Evolutionary conservation across 2,113 vertebrate genomes (phyloP), one percentile per base, ranked within the genome.

Genomic region (Phalacrocorax aristotelis): DNA sequence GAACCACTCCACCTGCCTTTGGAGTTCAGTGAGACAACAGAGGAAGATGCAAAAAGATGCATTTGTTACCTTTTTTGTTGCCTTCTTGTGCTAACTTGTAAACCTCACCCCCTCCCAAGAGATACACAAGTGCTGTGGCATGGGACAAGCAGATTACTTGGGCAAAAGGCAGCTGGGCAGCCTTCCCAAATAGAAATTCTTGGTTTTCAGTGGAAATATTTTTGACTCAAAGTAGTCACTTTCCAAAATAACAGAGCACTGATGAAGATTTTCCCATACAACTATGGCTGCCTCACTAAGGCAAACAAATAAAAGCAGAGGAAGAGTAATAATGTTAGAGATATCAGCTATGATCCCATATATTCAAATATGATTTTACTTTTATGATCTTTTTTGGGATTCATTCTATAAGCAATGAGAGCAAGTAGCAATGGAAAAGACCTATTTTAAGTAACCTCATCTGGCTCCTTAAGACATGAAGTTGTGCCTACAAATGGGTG

Each of bases 241-340:
- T 97, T 95, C 87, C 70, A 91, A 81, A 97, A 89, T 64, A 96
- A 66, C 26, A 82, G 36, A 83, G 23, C 38, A 70, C 38, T 83
- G 64, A 44, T 82, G 57, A 68, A 87, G 15, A 44, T 78, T 97
- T 95, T 95, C 72, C 90, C 72, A 87, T 92, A 88, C 25, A 87
- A 44, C 1, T 74, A 60, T 18, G 23, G 30, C 11, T 79, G 27
- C 22, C 13, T 46, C 44, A 52, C 18, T 75, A 68, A 66, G 38
- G 27, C 3, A 75, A 87, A 93, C 10, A 90, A 55, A 46, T 51
- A 64, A 87, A 93, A 70, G 15, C 18, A 75, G 26, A 55, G 10
- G 15, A 76, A 87, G 7, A 44, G 16, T 18, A 76, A 44, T 57
- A 70, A 32, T 7, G 15, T 65, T 32, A 87, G 36, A 83, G 17